Evolutionary conservation across 2,888 invertebrate genomes (phyloP).

Genomic region (Netelia inedita): DNA sequence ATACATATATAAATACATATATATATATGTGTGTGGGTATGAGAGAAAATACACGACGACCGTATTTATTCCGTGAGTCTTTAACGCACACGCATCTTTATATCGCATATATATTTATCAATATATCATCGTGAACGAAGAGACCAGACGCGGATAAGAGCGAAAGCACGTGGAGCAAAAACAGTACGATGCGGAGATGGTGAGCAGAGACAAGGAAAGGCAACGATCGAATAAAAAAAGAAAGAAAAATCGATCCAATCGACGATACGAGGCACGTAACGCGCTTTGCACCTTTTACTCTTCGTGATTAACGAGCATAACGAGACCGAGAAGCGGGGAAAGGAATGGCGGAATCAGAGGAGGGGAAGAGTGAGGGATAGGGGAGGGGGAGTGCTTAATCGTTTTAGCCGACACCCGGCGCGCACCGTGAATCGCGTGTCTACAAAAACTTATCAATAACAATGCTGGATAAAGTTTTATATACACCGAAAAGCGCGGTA

Average conservation of each 20-base stretch:
- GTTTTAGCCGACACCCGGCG: constrained; percentile 30
- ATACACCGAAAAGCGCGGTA: background rate
- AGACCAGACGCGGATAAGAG: too few relatives aligned
- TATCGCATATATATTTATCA: too few relatives aligned
- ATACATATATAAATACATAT: too few relatives aligned
- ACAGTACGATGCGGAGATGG: too few relatives aligned
- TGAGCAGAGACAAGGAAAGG: background rate
- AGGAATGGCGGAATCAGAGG: background rate
- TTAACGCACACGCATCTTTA: too few relatives aligned
- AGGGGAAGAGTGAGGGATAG: background rate
- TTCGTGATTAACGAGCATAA: constrained; percentile 51
- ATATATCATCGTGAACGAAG: too few relatives aligned
- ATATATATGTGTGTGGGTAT: too few relatives aligned
- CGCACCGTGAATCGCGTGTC: background rate
- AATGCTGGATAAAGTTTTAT: background rate
- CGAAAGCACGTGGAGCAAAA: background rate
- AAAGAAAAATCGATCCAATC: constrained; percentile 19
- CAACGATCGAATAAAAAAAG: background rate
- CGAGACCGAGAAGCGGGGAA: background rate
- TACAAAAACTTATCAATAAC: background rate
- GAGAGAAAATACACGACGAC: too few relatives aligned
- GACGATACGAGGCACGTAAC: constrained; percentile 51
- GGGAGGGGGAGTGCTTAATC: constrained; percentile 19
- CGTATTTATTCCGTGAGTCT: background rate
- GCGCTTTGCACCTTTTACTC: constrained; percentile 52